phyloP scores from a whole-genome alignment of 2,888 invertebrate genomes.

The Macaria liturata region DNA sequence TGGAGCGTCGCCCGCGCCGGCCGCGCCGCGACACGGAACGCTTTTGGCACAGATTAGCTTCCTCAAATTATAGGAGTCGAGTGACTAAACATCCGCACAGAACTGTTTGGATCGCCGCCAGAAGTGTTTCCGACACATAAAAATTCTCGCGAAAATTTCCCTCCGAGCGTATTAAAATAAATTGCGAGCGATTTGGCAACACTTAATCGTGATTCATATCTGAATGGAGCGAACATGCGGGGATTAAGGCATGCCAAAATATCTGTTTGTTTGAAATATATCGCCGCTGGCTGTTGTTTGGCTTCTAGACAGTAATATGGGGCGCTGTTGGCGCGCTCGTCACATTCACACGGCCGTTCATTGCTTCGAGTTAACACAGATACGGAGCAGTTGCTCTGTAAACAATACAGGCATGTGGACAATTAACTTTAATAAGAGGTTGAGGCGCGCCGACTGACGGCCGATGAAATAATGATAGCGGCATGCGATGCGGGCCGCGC shows the following conservation, averaged over 20 bases:
- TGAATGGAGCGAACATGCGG: conserved; percentile 70
- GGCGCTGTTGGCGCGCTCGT: conserved; percentile 42
- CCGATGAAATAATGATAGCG: conserved; percentile 49
- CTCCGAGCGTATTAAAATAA: conserved; percentile 81
- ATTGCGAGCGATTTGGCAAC: conserved; percentile 82
- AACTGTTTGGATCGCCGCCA: conserved; percentile 73
- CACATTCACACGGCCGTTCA: conserved; percentile 41
- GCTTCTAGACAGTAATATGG: conserved; percentile 49
- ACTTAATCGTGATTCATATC: conserved; percentile 82
- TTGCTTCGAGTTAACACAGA: conserved; percentile 30
- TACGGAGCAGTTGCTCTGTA: conserved; percentile 32
- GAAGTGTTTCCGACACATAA: conserved; percentile 82
- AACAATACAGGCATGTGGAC: conserved; percentile 42
- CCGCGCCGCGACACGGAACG: conserved; percentile 61
- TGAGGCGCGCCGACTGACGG: conserved; percentile 42
- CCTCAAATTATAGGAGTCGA: conserved; percentile 76
- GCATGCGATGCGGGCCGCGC: conserved; percentile 59
- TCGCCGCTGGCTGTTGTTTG: conserved; percentile 46
- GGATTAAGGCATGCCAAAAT: conserved; percentile 74
- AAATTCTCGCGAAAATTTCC: conserved; percentile 79
- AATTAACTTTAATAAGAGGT: conserved; percentile 51
- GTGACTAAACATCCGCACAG: conserved; percentile 80
- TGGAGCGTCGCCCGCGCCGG: conserved; percentile 1
- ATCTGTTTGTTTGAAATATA: conserved; percentile 57
- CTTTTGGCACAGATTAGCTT: conserved; percentile 78